phyloP scores from a whole-genome alignment of 1,140 invertebrate genomes.

The Musca vetustissima region DNA sequence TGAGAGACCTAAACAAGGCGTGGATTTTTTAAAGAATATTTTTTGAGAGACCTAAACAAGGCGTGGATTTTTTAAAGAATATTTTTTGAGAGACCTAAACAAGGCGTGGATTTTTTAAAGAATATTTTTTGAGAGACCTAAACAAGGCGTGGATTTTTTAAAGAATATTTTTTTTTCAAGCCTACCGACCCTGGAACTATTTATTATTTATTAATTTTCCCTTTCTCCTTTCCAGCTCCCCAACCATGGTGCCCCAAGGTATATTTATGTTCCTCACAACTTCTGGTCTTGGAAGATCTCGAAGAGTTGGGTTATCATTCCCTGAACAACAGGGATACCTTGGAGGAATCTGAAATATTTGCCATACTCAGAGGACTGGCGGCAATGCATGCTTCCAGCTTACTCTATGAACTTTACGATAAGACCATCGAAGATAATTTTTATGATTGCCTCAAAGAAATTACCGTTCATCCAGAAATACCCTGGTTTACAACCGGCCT shows the following conservation, averaged over 20 bases:
- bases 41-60: too few species aligned
- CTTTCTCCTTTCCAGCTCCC: constrained; percentile 28
- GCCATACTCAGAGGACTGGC: constrained; percentile 47
- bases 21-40: too few species aligned
- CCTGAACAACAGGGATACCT: constrained; percentile 29
- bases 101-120: too few species aligned
- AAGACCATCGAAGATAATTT: constrained; percentile 37
- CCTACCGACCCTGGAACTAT: too few species aligned
- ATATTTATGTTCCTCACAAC: constrained; percentile 47
- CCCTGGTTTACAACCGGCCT: constrained; percentile 47
- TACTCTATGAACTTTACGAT: constrained; percentile 41
- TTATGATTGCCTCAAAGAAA: constrained; percentile 38
- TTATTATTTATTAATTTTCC: neutral
- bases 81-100: too few species aligned
- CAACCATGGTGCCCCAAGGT: constrained; percentile 37
- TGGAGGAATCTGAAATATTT: constrained; percentile 28
- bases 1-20: too few species aligned
- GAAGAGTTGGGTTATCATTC: neutral
- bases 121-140: too few species aligned
- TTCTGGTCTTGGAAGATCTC: constrained; percentile 55
- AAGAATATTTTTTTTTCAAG: too few species aligned
- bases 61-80: too few species aligned
- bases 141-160: too few species aligned
- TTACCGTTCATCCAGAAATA: constrained; percentile 38
- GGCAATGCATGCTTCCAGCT: constrained; percentile 53